A percentile compares a stretch with the other conserved stretches of the same genome.
These are phyloP conservation scores for Diloba caeruleocephala DNA, from an alignment of 2,888 invertebrate genomes.

Conservation along the genomic window DNA sequence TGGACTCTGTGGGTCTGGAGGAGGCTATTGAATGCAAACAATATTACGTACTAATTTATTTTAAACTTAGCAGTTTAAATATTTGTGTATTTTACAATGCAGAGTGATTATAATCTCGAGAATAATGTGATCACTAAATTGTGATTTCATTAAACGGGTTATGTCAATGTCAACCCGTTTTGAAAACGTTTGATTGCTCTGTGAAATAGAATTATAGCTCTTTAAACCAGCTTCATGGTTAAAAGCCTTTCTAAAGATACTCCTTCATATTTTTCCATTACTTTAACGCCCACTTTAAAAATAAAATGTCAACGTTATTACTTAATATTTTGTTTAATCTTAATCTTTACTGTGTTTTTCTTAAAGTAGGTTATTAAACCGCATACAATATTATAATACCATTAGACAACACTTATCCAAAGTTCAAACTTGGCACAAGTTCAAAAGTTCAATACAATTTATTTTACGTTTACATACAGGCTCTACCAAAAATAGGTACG, in stretches of 20 bases:
- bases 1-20: too few relatives aligned
- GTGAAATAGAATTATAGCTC: constrained; percentile 44
- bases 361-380: constrained; percentile 50
- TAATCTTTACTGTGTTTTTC: constrained; percentile 6
- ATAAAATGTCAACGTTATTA: too few relatives aligned
- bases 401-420: constrained; percentile 38
- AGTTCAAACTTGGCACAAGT: constrained; percentile 60
- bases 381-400: constrained; percentile 54
- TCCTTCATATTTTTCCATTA: too few relatives aligned
- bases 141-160: constrained; percentile 38
- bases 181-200: constrained; percentile 37
- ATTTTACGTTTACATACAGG: constrained; percentile 28
- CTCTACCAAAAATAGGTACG: constrained; percentile 12
- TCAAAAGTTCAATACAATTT: constrained; percentile 56
- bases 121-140: constrained; percentile 5
- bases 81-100: constrained; percentile 5
- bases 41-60: too few relatives aligned
- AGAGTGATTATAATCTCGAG: constrained; percentile 19
- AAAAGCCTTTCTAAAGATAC: constrained; percentile 21
- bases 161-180: constrained; percentile 28
- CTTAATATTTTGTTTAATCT: constrained; percentile 8
- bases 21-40: too few relatives aligned
- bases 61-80: too few relatives aligned
- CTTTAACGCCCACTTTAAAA: too few relatives aligned
- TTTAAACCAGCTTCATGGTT: constrained; percentile 9